These are phyloP conservation scores for Serilophus lunatus DNA, from an alignment of 2,113 vertebrate genomes.

Conservation along the genomic window DNA sequence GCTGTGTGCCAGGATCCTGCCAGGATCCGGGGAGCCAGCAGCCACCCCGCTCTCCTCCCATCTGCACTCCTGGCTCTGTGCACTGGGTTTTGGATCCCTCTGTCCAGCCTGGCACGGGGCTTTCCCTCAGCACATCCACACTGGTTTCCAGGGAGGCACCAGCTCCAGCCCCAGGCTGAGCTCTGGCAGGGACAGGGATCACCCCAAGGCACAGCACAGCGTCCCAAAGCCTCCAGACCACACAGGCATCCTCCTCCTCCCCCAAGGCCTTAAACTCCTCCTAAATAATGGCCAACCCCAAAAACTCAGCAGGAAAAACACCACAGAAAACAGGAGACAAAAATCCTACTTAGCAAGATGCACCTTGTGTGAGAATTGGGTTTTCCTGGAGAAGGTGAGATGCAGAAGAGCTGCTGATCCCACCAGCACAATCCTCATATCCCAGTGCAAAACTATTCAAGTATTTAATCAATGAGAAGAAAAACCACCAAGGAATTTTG, in stretches of 20 bases:
- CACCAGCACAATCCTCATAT: background rate
- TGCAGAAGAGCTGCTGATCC: background rate
- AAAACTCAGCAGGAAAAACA: fast-evolving
- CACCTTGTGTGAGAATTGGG: fast-evolving
- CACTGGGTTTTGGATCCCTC: fast-evolving
- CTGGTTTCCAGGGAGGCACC: fast-evolving
- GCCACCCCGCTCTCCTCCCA: background rate
- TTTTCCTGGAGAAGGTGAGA: background rate
- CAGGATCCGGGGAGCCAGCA: fast-evolving
- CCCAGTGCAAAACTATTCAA: background rate
- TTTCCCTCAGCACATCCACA: fast-evolving
- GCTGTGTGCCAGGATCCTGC: background rate
- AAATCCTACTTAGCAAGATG: fast-evolving
- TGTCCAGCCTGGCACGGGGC: background rate
- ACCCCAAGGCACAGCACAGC: background rate
- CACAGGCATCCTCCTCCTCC: background rate
- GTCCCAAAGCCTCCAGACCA: background rate
- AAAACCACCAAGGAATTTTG: background rate
- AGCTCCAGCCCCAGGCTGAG: background rate
- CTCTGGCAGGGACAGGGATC: background rate
- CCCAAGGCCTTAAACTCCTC: background rate
- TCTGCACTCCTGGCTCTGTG: background rate
- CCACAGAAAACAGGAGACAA: fast-evolving
- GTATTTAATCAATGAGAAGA: background rate
- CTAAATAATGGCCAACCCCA: fast-evolving